These are phyloP conservation scores for Schrankia costaestrigalis DNA, from an alignment of 2,888 invertebrate genomes.

Conservation along the genomic window DNA sequence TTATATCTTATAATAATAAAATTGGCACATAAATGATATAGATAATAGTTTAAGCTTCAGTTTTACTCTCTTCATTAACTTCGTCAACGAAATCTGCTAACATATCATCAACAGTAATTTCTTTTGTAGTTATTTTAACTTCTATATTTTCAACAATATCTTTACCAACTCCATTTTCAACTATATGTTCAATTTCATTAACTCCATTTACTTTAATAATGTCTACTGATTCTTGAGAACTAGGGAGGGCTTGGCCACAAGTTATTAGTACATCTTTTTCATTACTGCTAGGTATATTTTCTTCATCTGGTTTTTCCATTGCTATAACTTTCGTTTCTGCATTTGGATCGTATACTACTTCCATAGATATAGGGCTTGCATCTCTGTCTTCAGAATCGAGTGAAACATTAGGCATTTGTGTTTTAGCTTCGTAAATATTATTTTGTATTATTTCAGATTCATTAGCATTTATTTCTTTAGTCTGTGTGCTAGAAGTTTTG, in stretches of 20 bases:
- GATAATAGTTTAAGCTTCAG: conserved; percentile 28
- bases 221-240: conserved; percentile 46
- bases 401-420: conserved; percentile 49
- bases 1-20: conserved; percentile 15
- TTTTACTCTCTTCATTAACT: conserved; percentile 49
- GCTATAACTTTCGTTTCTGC: conserved; percentile 40
- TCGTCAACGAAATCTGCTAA: conserved; percentile 74
- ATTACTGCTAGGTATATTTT: conserved; percentile 61
- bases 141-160: conserved; percentile 22
- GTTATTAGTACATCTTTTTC: conserved; percentile 70
- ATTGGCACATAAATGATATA: conserved; percentile 13
- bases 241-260: conserved; percentile 56
- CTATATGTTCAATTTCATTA: conserved; percentile 17
- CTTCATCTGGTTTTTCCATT: conserved; percentile 58
- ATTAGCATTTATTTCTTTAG: conserved; percentile 4
- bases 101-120: conserved; percentile 64
- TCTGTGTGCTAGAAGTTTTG: too few species aligned
- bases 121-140: conserved; percentile 27
- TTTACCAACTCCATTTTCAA: conserved; percentile 28
- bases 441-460: conserved; percentile 3
- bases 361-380: conserved; percentile 49
- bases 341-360: conserved; percentile 57
- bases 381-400: conserved; percentile 44
- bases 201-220: conserved; percentile 46
- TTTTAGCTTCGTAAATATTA: conserved; percentile 48